Conservation (phyloP, 2,113 vertebrate genomes). For the Mobula birostris region DNA sequence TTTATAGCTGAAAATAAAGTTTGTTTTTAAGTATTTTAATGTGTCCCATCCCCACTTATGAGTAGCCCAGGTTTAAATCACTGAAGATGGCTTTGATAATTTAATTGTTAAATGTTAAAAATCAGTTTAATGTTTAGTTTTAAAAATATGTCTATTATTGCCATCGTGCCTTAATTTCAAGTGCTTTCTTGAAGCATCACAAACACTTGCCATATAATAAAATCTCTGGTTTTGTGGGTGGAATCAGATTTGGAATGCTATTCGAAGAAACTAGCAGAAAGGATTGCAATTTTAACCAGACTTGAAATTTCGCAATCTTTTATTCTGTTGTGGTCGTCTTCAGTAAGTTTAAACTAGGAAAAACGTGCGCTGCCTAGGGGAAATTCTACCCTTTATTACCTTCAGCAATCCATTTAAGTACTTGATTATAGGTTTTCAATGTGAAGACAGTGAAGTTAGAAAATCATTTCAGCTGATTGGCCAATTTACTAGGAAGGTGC, state of each 20-base stretch:
- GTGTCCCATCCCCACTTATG: background rate
- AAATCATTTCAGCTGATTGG: slow-evolving; percentile 20
- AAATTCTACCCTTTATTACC: background rate
- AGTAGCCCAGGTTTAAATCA: background rate
- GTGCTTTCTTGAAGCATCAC: background rate
- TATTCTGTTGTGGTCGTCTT: background rate
- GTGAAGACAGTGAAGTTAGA: slow-evolving; percentile 12
- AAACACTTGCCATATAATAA: background rate
- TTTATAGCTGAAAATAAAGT: background rate
- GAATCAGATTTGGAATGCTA: background rate
- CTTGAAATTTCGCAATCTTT: background rate
- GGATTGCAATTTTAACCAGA: background rate
- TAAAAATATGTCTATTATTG: background rate
- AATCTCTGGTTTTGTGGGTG: background rate
- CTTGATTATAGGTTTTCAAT: slow-evolving; percentile 13
- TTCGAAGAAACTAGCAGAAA: background rate
- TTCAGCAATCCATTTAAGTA: background rate
- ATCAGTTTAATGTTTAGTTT: no score
- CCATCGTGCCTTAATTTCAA: background rate
- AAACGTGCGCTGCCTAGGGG: background rate
- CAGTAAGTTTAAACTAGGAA: background rate
- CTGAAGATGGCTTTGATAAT: background rate
- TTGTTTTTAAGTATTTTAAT: background rate
- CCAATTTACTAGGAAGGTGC: slow-evolving; percentile 18
- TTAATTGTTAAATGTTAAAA: no score